Base-by-base conservation (phyloP, 2,888 invertebrate genomes). In the Lasius fuliginosus region DNA sequence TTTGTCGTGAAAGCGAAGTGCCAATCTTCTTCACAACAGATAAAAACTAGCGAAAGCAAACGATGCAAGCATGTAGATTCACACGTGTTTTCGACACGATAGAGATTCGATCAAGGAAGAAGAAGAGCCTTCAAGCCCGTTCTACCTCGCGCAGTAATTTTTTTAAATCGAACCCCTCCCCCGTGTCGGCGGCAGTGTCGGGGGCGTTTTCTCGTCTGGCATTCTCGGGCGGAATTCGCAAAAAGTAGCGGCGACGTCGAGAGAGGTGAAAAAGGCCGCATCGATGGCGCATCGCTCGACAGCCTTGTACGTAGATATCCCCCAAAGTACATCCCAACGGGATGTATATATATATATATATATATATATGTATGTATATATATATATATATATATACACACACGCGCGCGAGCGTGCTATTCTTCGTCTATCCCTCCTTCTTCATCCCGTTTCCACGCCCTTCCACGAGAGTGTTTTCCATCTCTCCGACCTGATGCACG, bases 221-320 rank as follows among this genome's bases (percentile, higher is more conserved):
- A 81, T 73, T 81, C 77, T 69, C 58, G 42, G 30, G 77, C 53
- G 53, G 27, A 71, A 60, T 81, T 81, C 60, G 42, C 23, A 81
- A 81, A 81, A 79, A 79, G 71, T 46, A 27, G 15, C 60, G 58
- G 46, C 42, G 42, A 60, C 60, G 46, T 60, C 60, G 33, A 23
- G 71, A 12, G 36, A 79, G 74, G 65, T 77, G 65, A 75, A 87
- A 87, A 82, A 42, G 49, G 46, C 56, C 49, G 68, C 49, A 42
- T 82, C 58, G 65, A 60, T 69, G 56, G 86, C 67, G 71, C 73
- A 42, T 86, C 71, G 30, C 67, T 77, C 69, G 69, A 79, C 82
- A 60, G 64, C 53, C 62, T 49, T 62, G n/a, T 79, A 58, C 67
- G 23, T 79, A 68, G 68, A 53, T 27, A 42, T 40, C 40, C 68